phyloP scores from a whole-genome alignment of 2,113 vertebrate species.

The Vicugna pacos region DNA sequence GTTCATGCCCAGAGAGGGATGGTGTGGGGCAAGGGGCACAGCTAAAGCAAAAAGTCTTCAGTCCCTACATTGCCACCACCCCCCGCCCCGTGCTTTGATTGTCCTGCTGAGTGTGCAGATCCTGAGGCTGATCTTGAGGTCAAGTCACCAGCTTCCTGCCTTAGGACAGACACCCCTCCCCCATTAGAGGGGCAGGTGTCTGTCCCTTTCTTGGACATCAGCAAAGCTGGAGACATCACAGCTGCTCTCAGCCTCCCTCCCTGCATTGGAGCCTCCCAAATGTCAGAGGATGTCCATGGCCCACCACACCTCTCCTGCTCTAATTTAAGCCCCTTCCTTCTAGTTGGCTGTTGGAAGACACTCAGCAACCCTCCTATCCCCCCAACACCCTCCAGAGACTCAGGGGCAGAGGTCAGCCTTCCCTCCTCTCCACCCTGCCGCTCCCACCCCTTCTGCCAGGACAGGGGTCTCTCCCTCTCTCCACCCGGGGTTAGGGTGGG shows the following conservation, averaged over 20 bases:
- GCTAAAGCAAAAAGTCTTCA: no score
- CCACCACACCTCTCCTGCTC: not conserved
- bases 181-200: not conserved
- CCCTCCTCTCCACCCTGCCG: not conserved
- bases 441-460: not conserved
- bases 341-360: not conserved
- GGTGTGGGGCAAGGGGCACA: accelerated
- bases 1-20: not conserved
- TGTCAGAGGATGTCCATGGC: not conserved
- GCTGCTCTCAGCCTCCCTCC: not conserved
- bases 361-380: not conserved
- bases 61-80: not conserved
- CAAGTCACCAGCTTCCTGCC: not conserved
- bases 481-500: accelerated
- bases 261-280: not conserved
- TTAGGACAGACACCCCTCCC: not conserved
- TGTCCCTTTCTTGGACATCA: not conserved
- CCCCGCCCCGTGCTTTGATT: not conserved
- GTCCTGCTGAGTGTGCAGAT: not conserved
- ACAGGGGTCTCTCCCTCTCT: not conserved
- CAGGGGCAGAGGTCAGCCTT: not conserved
- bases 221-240: not conserved
- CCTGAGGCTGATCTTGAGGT: not conserved
- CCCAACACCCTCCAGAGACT: not conserved
- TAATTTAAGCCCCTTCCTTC: not conserved